Evolutionary conservation across 2,888 invertebrate species (phyloP).

Genomic region (Drosophila prostipennis): DNA sequence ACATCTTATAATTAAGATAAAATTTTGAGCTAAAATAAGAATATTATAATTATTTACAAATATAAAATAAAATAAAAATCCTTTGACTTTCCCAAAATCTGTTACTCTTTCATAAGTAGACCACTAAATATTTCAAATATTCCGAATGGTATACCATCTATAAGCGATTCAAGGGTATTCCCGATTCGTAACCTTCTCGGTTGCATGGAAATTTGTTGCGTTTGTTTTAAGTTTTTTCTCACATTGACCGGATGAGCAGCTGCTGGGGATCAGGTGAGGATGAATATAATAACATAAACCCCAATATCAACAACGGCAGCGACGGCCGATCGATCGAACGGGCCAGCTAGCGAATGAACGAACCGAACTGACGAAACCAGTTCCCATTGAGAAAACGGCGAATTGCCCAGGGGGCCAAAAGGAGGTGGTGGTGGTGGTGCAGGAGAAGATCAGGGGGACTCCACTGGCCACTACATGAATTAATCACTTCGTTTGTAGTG

Average conservation of each 20-base stretch:
- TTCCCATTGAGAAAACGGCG: slow-evolving; percentile 82
- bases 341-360: slow-evolving; percentile 16
- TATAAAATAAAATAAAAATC: no score
- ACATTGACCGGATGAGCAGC: slow-evolving; percentile 81
- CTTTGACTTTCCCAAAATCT: neutral
- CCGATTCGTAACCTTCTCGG: neutral
- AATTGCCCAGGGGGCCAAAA: slow-evolving; percentile 62
- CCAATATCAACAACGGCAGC: slow-evolving; percentile 76
- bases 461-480: slow-evolving; percentile 68
- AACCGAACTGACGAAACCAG: slow-evolving; percentile 77
- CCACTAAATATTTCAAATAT: no score
- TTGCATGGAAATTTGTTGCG: slow-evolving; percentile 19
- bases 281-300: slow-evolving; percentile 81
- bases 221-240: slow-evolving; percentile 66
- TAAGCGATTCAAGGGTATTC: slow-evolving; percentile 6
- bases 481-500: slow-evolving; percentile 79
- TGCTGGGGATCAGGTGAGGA: slow-evolving; percentile 83
- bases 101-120: neutral
- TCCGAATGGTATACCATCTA: neutral
- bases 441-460: slow-evolving; percentile 13
- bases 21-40: no score
- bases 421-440: slow-evolving; percentile 20
- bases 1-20: no score
- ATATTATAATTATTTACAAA: no score
- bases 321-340: slow-evolving; percentile 54